Evolutionary conservation across 2,888 invertebrate species (phyloP).

Genomic region (Plebejus anna): DNA sequence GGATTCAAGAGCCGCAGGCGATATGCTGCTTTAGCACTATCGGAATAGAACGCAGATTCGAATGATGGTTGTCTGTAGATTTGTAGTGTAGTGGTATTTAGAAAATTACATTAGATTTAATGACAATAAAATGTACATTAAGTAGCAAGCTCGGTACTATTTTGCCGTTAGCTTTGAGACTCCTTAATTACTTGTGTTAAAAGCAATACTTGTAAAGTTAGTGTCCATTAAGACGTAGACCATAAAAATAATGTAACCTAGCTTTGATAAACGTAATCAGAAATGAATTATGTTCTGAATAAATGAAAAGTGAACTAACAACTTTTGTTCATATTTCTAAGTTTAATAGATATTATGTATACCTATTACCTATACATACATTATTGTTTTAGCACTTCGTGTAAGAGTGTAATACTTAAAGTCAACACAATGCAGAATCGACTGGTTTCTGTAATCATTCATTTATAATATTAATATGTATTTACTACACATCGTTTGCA

Average conservation of each 20-base stretch:
- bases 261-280: background rate
- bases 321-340: no score
- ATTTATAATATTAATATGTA: background rate
- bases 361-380: no score
- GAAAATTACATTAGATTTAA: slow-evolving; percentile 20
- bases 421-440: background rate
- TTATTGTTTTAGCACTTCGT: no score
- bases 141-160: background rate
- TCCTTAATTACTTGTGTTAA: slow-evolving; percentile 4
- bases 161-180: background rate
- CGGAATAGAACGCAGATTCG: background rate
- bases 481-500: background rate
- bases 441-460: background rate
- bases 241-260: background rate
- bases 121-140: slow-evolving; percentile 5
- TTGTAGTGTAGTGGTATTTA: slow-evolving; percentile 4
- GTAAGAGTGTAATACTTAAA: no score
- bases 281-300: background rate
- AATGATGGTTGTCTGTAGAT: background rate
- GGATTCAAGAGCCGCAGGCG: background rate
- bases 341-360: no score
- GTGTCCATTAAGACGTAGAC: background rate
- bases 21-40: background rate
- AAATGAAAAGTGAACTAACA: no score
- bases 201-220: background rate